A percentile compares a stretch with the other conserved stretches of the same genome.
These are phyloP conservation scores for Neodiprion virginianus DNA, from an alignment of 1,140 invertebrate species.

Conservation along the genomic window DNA sequence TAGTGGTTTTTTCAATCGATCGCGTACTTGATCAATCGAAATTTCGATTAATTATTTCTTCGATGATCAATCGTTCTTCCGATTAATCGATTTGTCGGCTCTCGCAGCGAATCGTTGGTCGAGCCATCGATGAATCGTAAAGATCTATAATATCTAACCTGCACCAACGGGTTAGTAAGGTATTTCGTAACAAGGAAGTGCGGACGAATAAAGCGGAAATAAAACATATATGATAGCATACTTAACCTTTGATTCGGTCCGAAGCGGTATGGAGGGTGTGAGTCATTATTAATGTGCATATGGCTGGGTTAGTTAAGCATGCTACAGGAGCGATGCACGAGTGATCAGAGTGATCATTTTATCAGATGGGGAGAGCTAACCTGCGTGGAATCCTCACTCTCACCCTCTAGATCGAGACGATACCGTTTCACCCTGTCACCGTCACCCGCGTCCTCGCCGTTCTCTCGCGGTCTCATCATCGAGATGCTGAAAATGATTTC, in stretches of 20 bases:
- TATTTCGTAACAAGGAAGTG: no score
- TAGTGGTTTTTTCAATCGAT: no score
- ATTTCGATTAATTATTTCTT: no score
- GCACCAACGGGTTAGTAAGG: neutral
- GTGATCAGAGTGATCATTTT: constrained; percentile 39
- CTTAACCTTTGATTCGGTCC: neutral
- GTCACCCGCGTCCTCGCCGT: constrained; percentile 59
- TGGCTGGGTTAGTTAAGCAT: constrained; percentile 52
- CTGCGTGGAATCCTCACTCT: constrained; percentile 64
- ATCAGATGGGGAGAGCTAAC: constrained; percentile 58
- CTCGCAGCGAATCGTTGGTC: no score
- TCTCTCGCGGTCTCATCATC: constrained; percentile 54
- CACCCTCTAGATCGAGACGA: constrained; percentile 58
- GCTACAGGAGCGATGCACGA: constrained; percentile 40
- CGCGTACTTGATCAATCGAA: no score
- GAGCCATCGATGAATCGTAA: no score
- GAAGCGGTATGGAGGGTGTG: constrained; percentile 2
- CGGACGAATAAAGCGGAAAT: no score
- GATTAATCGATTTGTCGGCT: no score
- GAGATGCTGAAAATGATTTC: constrained; percentile 44
- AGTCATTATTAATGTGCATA: constrained; percentile 20
- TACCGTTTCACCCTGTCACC: constrained; percentile 51
- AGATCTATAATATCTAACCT: neutral
- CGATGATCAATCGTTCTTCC: no score
- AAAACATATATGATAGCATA: neutral